Percentiles rank a stretch among this genome's conserved stretches.
Evolutionary conservation across 30 jellyfish, hydroid and myxozoan genomes (phyloP).

Genomic region (Hydractinia symbiolongicarpus): DNA sequence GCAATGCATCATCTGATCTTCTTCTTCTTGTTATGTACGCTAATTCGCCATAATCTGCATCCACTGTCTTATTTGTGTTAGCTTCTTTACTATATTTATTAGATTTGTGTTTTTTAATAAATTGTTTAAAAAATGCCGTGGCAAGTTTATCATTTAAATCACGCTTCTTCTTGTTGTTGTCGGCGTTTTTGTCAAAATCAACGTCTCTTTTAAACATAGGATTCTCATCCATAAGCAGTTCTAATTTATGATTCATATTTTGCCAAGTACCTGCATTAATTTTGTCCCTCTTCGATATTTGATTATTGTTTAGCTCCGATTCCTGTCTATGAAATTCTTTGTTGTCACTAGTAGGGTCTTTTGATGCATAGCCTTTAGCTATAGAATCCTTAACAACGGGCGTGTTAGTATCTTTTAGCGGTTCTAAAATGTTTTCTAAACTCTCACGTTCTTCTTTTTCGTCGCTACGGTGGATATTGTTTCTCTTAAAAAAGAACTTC

Average conservation of each 20-base stretch:
- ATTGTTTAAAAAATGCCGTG: not conserved
- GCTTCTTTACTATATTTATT: not conserved
- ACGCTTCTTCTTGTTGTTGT: not conserved
- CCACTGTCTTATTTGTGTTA: not conserved
- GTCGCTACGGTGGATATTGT: not conserved
- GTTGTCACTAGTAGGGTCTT: not conserved
- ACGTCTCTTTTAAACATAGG: constrained; percentile 10
- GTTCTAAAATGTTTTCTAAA: constrained; percentile 3
- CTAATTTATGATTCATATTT: constrained; percentile 1
- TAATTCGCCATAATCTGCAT: not conserved
- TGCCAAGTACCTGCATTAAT: not conserved
- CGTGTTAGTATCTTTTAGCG: not conserved
- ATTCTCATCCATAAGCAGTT: constrained; percentile 5
- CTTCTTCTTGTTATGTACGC: not conserved
- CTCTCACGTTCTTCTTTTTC: not conserved
- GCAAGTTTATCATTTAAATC: constrained; percentile 11
- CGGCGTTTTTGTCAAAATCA: not conserved
- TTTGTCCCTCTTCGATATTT: not conserved
- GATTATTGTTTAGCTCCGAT: not conserved
- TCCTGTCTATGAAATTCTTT: not conserved
- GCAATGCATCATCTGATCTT: constrained; percentile 16
- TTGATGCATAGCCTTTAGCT: not conserved
- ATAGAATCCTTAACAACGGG: not conserved
- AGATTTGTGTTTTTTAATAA: not conserved
- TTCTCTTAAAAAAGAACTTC: constrained; percentile 9